Evolutionary conservation across 1,140 invertebrate genomes (phyloP).

Genomic region (Ruditapes philippinarum): DNA sequence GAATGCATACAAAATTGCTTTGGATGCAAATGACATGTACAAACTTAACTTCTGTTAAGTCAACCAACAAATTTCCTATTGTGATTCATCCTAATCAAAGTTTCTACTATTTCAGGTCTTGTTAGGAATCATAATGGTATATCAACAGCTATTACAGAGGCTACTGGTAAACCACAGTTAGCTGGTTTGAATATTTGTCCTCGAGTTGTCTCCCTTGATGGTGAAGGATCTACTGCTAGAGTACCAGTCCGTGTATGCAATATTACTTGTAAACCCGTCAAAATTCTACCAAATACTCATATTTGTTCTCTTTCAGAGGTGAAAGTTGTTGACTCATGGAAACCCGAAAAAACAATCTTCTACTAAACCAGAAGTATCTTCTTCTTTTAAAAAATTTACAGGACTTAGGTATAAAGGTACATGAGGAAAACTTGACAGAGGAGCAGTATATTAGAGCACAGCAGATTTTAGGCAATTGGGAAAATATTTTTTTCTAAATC

Average conservation of each 20-base stretch:
- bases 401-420: conserved; percentile 55
- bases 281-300: conserved; percentile 28
- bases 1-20: not conserved
- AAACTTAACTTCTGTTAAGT: not conserved
- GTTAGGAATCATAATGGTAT: not conserved
- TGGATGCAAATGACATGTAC: not conserved
- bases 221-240: conserved; percentile 5
- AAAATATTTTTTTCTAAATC: conserved; percentile 38
- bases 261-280: conserved; percentile 53
- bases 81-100: not conserved
- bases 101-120: not conserved
- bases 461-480: conserved; percentile 43
- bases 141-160: not conserved
- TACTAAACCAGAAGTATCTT: not conserved
- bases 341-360: not conserved
- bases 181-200: conserved; percentile 44
- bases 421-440: conserved; percentile 23
- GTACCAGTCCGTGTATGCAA: conserved; percentile 54
- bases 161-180: not conserved
- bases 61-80: not conserved
- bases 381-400: not conserved
- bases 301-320: conserved; percentile 47
- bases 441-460: conserved; percentile 20
- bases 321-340: conserved; percentile 8
- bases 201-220: conserved; percentile 34